Conservation (phyloP, 2,888 invertebrate species). For the Lydus trimaculatus region DNA sequence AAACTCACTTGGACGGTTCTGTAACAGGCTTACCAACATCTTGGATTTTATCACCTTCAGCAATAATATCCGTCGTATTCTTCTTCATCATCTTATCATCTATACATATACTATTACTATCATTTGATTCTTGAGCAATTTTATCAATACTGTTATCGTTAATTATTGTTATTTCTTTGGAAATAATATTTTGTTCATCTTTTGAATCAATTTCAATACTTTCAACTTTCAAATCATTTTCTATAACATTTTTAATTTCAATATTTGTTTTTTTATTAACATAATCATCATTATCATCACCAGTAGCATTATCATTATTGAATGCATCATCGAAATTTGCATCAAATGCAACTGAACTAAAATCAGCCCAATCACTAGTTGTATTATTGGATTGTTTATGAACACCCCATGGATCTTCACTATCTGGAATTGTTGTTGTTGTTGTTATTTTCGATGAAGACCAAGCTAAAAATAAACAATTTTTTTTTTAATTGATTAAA, state of each 20-base stretch:
- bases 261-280: background rate
- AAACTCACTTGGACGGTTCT: constrained; percentile 49
- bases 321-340: constrained; percentile 43
- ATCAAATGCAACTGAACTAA: constrained; percentile 53
- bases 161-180: constrained; percentile 23
- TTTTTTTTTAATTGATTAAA: constrained; percentile 8
- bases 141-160: constrained; percentile 33
- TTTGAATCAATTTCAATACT: constrained; percentile 40
- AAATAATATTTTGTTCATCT: constrained; percentile 19
- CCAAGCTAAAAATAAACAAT: constrained; percentile 52
- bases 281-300: background rate
- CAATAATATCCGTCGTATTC: constrained; percentile 13
- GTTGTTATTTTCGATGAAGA: constrained; percentile 43
- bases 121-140: constrained; percentile 28
- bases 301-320: constrained; percentile 7
- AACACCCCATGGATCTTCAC: constrained; percentile 52
- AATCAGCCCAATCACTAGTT: constrained; percentile 60
- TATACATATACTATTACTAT: constrained; percentile 9
- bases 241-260: constrained; percentile 27
- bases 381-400: constrained; percentile 19
- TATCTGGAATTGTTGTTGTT: constrained; percentile 17
- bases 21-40: constrained; percentile 26
- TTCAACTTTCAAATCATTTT: constrained; percentile 45
- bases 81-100: background rate
- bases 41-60: constrained; percentile 21